Conservation (phyloP, 2,888 invertebrate species). For the Clitarchus hookeri region DNA sequence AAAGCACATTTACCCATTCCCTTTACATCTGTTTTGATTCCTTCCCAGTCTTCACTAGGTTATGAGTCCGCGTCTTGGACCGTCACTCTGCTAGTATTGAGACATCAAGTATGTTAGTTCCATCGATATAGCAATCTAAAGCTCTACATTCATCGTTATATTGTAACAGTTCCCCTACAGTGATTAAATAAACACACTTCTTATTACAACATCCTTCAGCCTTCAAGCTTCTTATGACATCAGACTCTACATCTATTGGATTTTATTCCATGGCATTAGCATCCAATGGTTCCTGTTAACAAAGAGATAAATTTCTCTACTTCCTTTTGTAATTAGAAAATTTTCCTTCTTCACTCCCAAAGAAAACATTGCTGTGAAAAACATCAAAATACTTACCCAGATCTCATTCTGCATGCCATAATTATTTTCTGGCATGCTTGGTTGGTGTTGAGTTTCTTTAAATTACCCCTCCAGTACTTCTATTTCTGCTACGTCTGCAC, state of each 20-base stretch:
- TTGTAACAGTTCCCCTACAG: background rate
- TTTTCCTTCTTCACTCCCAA: background rate
- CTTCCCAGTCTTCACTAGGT: background rate
- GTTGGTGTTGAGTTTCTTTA: background rate
- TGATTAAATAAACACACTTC: background rate
- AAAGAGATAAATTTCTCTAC: background rate
- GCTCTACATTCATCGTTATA: constrained; percentile 5
- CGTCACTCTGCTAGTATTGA: background rate
- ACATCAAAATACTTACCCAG: background rate
- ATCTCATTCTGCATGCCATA: background rate
- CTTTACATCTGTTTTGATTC: background rate
- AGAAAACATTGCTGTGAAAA: background rate
- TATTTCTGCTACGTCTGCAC: background rate
- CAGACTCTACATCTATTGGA: background rate
- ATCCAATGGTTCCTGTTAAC: background rate
- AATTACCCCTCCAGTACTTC: background rate
- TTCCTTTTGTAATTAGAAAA: background rate
- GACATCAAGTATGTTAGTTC: background rate
- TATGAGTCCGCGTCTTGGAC: background rate
- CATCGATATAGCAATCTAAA: background rate
- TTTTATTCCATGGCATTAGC: background rate
- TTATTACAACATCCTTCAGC: background rate
- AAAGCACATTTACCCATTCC: background rate
- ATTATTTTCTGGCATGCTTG: background rate
- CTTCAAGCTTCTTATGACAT: background rate